Base-by-base conservation (phyloP, 2,113 vertebrate genomes). In the Oreochromis tanganicae region DNA sequence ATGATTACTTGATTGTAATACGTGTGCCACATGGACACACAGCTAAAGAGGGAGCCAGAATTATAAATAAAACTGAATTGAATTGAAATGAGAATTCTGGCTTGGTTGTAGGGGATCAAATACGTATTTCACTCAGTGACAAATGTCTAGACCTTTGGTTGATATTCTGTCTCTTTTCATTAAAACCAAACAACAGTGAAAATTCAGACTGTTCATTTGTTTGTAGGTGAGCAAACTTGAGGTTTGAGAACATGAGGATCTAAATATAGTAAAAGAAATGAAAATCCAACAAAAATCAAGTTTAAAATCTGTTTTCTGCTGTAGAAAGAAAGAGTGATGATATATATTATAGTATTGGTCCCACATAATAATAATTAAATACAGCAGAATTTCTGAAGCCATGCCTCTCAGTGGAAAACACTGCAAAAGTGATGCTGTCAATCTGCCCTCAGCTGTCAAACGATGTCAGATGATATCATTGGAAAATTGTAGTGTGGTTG, bases 371-470 rank as follows among this genome's bases (percentile, higher is more conserved):
- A 59, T 24, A 11, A 32, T 29, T 38, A 46, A 68, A 63, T 81
- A 82, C 57, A 54, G 36, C n/a, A 12, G 32, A 4, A 57, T 75
- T 75, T 83, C 9, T 55, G 19, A 85, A 59, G 56, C 34, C 52
- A 11, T 81, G 29, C 10, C 11, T 89, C 85, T 85, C 6, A 5
- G 55, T 32, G 66, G 57, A 46, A 85, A 85, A 61, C n/a, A 16
- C 13, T 54, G 24, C 43, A 66, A 32, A 87, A 57, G 54, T 61
- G 13, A 63, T 50, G 73, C 88, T 84, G 81, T 86, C 82, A 85
- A 16, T 86, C 82, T 55, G 73, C 61, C 56, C 6, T 86, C 88
- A 85, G 2, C 43, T 85, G 83, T 89, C 83, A 82, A n/a, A 86
- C 16, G 3, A 78, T 78, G 46, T 80, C 75, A 17, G 84, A 89